Conservation (phyloP, 2,888 invertebrate genomes). For the Chloromyia formosa region DNA sequence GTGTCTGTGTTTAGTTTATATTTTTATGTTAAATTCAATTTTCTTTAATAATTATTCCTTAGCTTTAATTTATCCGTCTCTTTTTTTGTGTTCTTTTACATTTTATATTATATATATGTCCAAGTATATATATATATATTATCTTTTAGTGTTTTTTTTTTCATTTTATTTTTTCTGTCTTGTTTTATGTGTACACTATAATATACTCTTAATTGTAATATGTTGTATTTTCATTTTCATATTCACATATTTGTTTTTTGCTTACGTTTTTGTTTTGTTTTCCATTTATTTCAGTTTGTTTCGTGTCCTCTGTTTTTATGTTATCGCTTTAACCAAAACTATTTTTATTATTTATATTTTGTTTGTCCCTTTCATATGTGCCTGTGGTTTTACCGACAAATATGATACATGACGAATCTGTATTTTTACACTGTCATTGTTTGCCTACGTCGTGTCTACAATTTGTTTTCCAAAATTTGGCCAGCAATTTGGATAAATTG, state of each 20-base stretch:
- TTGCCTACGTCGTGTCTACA: not conserved
- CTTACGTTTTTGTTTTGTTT: conserved; percentile 8
- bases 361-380: conserved; percentile 3
- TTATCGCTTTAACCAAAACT: not conserved
- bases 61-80: not conserved
- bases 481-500: conserved; percentile 37
- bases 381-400: too few relatives aligned
- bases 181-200: conserved; percentile 17
- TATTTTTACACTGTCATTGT: not conserved
- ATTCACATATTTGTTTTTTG: conserved; percentile 18
- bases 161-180: not conserved
- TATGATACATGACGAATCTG: not conserved
- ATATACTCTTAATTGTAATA: conserved; percentile 20
- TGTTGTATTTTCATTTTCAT: not conserved
- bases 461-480: conserved; percentile 25
- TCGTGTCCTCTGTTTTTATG: not conserved
- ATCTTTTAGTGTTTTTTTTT: not conserved
- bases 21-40: conserved; percentile 42
- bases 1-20: conserved; percentile 8
- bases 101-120: conserved; percentile 4
- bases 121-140: conserved; percentile 27
- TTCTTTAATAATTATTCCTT: conserved; percentile 17
- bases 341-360: not conserved
- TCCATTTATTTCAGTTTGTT: conserved; percentile 20
- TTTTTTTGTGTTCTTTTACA: conserved; percentile 26